These are phyloP conservation scores for Pachypanchax playfairii DNA, from an alignment of 2,113 vertebrate genomes.

Conservation along the genomic window DNA sequence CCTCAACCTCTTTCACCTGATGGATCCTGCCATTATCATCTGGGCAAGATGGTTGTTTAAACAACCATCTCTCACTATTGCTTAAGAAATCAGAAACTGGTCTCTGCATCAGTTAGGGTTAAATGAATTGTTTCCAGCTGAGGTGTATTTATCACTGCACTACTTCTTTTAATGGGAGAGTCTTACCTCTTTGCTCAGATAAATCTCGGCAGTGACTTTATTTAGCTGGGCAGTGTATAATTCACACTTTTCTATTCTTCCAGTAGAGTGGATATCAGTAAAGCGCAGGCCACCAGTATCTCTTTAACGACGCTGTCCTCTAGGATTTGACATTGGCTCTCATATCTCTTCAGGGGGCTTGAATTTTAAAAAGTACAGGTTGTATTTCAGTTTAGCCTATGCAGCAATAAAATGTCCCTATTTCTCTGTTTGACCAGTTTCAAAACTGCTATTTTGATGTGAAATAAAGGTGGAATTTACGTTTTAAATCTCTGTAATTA, in stretches of 20 bases:
- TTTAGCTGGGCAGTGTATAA: not conserved
- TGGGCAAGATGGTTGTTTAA: not conserved
- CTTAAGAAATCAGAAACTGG: not conserved
- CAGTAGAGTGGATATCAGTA: not conserved
- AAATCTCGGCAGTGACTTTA: not conserved
- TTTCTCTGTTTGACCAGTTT: not conserved
- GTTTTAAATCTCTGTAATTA: not conserved
- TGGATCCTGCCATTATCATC: not conserved
- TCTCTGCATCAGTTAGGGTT: not conserved
- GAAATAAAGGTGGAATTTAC: not conserved
- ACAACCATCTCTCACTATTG: not conserved
- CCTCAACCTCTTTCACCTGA: not conserved
- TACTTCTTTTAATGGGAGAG: not conserved
- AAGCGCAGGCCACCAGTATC: not conserved
- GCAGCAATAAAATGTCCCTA: not conserved
- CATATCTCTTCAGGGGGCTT: not conserved
- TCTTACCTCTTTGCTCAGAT: not conserved
- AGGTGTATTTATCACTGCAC: not conserved
- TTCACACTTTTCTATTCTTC: not conserved
- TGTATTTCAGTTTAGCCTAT: not conserved
- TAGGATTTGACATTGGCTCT: constrained; percentile 5
- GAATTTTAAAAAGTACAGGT: not conserved
- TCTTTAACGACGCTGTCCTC: not conserved
- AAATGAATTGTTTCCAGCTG: not conserved
- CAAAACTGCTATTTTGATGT: not conserved